Conservation (phyloP, 1,140 invertebrate genomes). For the Diabrotica undecimpunctata region DNA sequence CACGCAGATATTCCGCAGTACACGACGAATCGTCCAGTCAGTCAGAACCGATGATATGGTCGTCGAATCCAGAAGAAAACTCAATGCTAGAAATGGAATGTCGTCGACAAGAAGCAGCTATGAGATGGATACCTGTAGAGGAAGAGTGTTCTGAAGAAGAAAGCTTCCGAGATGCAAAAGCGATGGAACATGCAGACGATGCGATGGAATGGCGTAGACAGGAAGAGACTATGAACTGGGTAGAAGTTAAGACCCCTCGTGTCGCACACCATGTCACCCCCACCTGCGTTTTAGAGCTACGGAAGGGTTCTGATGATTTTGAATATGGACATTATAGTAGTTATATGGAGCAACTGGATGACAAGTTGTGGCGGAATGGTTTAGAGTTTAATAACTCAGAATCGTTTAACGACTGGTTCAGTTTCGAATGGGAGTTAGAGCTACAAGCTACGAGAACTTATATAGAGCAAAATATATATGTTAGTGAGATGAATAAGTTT, state of each 20-base stretch:
- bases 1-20: background rate
- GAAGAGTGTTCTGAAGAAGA: background rate
- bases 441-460: conserved; percentile 36
- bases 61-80: too few relatives aligned
- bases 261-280: background rate
- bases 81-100: too few relatives aligned
- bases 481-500: conserved; percentile 40
- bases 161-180: background rate
- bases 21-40: background rate
- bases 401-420: conserved; percentile 38
- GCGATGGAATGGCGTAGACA: background rate
- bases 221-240: background rate
- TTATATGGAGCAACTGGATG: conserved; percentile 36
- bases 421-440: conserved; percentile 37
- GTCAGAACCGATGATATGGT: too few relatives aligned
- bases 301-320: conserved; percentile 7
- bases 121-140: conserved; percentile 30
- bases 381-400: conserved; percentile 33
- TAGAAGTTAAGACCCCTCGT: background rate
- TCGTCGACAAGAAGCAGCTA: conserved; percentile 17
- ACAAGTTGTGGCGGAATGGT: conserved; percentile 33
- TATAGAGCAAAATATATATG: conserved; percentile 43
- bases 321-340: conserved; percentile 22
- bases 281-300: background rate
- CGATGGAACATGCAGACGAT: background rate